Percentiles rank a stretch among this genome's conserved stretches.
Conservation (phyloP, 2,888 invertebrate species). For the Pterostichus madidus region DNA sequence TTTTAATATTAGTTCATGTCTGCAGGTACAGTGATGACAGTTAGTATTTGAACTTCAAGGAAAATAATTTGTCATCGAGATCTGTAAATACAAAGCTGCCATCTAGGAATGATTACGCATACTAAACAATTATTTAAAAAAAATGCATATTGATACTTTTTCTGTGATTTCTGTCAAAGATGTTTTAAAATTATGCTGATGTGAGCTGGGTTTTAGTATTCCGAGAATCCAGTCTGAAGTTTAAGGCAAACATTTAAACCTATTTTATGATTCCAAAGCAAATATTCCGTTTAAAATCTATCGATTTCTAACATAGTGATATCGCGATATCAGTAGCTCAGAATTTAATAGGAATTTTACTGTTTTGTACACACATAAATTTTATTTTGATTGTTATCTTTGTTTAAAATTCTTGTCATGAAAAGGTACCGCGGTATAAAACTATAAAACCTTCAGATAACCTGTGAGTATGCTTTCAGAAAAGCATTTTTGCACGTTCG, state of each 20-base stretch:
- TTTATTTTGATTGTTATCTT: constrained; percentile 26
- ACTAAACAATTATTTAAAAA: too few relatives aligned
- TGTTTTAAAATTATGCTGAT: not conserved
- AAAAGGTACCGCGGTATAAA: constrained; percentile 20
- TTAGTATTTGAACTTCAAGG: too few relatives aligned
- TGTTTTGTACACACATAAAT: constrained; percentile 32
- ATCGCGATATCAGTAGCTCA: constrained; percentile 25
- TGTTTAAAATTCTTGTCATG: constrained; percentile 40
- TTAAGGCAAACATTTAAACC: constrained; percentile 19
- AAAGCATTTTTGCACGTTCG: constrained; percentile 41
- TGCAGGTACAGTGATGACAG: too few relatives aligned
- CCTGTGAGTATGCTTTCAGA: constrained; percentile 7
- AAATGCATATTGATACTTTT: too few relatives aligned
- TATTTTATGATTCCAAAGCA: constrained; percentile 16
- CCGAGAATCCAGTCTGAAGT: constrained; percentile 10
- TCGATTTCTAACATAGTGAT: constrained; percentile 7
- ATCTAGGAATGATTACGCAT: too few relatives aligned
- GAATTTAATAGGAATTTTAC: constrained; percentile 38
- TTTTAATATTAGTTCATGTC: too few relatives aligned
- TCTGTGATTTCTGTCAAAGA: too few relatives aligned
- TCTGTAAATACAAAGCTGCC: too few relatives aligned
- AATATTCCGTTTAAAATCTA: constrained; percentile 15
- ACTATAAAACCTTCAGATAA: constrained; percentile 26
- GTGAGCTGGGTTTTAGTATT: not conserved
- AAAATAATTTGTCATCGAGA: too few relatives aligned